Evolutionary conservation across 1,140 invertebrate genomes (phyloP).

Genomic region (Micrasema minimum): DNA sequence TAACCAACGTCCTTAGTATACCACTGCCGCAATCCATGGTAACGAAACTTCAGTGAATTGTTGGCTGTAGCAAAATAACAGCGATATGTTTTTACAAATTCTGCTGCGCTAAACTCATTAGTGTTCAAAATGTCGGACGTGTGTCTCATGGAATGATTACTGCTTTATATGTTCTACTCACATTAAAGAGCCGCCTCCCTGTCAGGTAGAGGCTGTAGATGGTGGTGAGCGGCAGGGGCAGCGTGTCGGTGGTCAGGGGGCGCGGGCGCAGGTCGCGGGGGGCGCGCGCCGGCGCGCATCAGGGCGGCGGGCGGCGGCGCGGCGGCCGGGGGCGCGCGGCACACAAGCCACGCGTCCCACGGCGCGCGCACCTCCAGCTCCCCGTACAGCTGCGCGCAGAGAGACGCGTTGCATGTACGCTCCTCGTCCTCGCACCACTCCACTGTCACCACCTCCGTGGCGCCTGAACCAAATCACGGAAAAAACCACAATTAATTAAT

Average conservation of each 20-base stretch:
- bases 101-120: too few species aligned
- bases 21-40: too few species aligned
- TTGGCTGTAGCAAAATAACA: too few species aligned
- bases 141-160: too few species aligned
- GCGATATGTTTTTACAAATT: too few species aligned
- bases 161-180: too few species aligned
- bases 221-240: conserved; percentile 28
- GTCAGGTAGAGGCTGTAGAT: conserved; percentile 45
- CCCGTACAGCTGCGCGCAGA: conserved; percentile 28
- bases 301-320: conserved; percentile 11
- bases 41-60: too few species aligned
- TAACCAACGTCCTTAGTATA: too few species aligned
- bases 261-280: conserved; percentile 40
- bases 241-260: conserved; percentile 36
- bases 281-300: not conserved
- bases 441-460: conserved; percentile 44
- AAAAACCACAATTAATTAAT: too few species aligned
- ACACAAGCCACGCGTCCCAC: conserved; percentile 44
- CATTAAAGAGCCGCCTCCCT: conserved; percentile 34
- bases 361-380: conserved; percentile 31
- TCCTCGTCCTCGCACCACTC: conserved; percentile 48
- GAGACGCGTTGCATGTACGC: conserved; percentile 38
- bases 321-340: conserved; percentile 32
- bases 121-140: too few species aligned
- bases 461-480: conserved; percentile 24